These are phyloP conservation scores for Grallaria varia DNA, from an alignment of 2,113 vertebrate genomes.

Conservation along the genomic window DNA sequence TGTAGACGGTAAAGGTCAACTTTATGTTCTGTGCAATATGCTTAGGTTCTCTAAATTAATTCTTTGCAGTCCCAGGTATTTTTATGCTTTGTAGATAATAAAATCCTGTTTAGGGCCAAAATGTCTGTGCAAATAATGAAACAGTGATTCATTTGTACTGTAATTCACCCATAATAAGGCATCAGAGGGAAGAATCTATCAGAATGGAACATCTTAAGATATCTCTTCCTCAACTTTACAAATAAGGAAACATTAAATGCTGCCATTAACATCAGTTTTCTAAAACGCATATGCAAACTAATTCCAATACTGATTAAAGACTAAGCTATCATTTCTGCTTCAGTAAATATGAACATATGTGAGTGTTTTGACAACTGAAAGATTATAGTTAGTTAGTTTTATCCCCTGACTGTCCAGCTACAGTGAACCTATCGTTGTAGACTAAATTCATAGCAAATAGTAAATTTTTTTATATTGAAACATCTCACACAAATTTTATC, in stretches of 20 bases:
- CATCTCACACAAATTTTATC: background rate
- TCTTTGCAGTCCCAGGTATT: slow-evolving; percentile 70
- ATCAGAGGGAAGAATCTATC: slow-evolving; percentile 1
- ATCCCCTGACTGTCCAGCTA: slow-evolving; percentile 37
- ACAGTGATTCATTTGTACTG: background rate
- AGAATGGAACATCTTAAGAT: slow-evolving; percentile 6
- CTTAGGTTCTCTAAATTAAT: slow-evolving; percentile 82
- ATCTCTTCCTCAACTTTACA: slow-evolving; percentile 25
- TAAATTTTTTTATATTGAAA: background rate
- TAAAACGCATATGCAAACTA: slow-evolving; percentile 51
- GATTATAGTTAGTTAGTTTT: slow-evolving; percentile 10
- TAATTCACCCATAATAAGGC: slow-evolving; percentile 67
- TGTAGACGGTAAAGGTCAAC: slow-evolving; percentile 80
- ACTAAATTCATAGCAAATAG: slow-evolving; percentile 9
- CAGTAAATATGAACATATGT: slow-evolving; percentile 49
- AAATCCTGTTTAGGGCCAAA: slow-evolving; percentile 70
- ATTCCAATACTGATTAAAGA: slow-evolving; percentile 50
- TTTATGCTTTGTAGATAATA: slow-evolving; percentile 75
- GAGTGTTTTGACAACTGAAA: slow-evolving; percentile 66
- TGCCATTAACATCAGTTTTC: slow-evolving; percentile 30
- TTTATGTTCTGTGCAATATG: slow-evolving; percentile 86
- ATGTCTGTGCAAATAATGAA: slow-evolving; percentile 58
- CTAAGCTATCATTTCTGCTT: slow-evolving; percentile 62
- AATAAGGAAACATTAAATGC: slow-evolving; percentile 37
- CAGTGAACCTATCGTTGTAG: background rate